Base-by-base conservation (phyloP, 1,140 invertebrate genomes). In the Philopotamus ludificatus region DNA sequence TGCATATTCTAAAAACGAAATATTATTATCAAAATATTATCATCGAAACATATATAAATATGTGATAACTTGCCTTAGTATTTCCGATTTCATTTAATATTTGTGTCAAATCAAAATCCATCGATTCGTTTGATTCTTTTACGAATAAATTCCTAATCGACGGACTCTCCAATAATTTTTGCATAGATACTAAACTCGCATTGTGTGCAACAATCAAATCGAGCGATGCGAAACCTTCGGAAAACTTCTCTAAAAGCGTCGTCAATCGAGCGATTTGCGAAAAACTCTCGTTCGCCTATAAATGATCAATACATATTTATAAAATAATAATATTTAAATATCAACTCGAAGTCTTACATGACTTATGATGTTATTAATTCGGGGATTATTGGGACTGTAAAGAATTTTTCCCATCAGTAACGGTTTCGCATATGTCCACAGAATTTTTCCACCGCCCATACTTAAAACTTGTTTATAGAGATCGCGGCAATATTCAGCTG, bases 401-500 rank as follows among this genome's bases (percentile, higher is more conserved):
- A 88, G 72, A 34, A 88, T 86, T 51, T 80, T 82, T 3, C 86
- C 86, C 68, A 86, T 82, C 23, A 88, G 73, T 9, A 87, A 75
- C 0, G 86, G 86, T 67, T 87, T 87, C 3, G 86, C 77, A 62
- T 84, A 85, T 8, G 82, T 85, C 86, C 86, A 87, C 16, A 87
- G 76, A 12, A 88, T 84, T 71, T 87, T 87, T 1, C 86, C 86
- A 10, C 82, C 84, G 9, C 80, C 79, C 69, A 85, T 82, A 2
- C 72, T 76, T 0, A 83, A 74, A 0, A 88, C 74, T 65, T 83
- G 82, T 63, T 82, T 78, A 65, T 88, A 87, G 1, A 85, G 75
- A 0, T 83, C 77, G 18, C 81, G 82, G 65, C 86, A 88, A 72
- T 84, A 87, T 7, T 85, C 81, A 2, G 83, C 85, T 87, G 68